phyloP scores from a whole-genome alignment of 1,140 invertebrate species.

The Eueides isabella region DNA sequence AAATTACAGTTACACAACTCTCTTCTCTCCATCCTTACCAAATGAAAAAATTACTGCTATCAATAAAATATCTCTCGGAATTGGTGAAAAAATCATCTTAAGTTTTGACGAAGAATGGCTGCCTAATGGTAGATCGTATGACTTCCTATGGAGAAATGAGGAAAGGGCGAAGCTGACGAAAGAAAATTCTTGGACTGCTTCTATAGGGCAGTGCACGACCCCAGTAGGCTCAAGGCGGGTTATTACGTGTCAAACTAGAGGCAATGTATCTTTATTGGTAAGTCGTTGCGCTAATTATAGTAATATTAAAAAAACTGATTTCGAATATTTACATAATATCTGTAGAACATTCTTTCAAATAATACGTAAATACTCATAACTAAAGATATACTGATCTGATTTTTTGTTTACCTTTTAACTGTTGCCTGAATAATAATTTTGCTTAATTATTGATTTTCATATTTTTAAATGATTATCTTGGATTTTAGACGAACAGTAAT shows the following conservation, averaged over 20 bases:
- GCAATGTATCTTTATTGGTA: too few species aligned
- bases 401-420: too few species aligned
- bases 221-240: conserved; percentile 40
- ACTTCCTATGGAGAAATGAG: conserved; percentile 48
- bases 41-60: conserved; percentile 52
- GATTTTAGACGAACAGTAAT: too few species aligned
- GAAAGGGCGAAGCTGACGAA: conserved; percentile 45
- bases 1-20: conserved; percentile 49
- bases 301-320: too few species aligned
- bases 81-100: conserved; percentile 58
- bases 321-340: too few species aligned
- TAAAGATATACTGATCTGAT: too few species aligned
- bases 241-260: conserved; percentile 35
- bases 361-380: too few species aligned
- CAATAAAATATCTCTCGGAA: conserved; percentile 53
- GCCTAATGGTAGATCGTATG: conserved; percentile 33
- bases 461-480: too few species aligned
- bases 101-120: conserved; percentile 46
- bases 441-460: too few species aligned
- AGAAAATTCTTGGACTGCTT: conserved; percentile 47
- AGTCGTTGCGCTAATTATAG: too few species aligned
- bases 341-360: too few species aligned
- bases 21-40: conserved; percentile 54
- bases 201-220: conserved; percentile 41
- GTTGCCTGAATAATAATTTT: too few species aligned